Percentiles rank a stretch among this genome's conserved stretches.
These are phyloP conservation scores for Adelosebastes latens DNA, from an alignment of 2,797 vertebrate genomes.

Conservation along the genomic window DNA sequence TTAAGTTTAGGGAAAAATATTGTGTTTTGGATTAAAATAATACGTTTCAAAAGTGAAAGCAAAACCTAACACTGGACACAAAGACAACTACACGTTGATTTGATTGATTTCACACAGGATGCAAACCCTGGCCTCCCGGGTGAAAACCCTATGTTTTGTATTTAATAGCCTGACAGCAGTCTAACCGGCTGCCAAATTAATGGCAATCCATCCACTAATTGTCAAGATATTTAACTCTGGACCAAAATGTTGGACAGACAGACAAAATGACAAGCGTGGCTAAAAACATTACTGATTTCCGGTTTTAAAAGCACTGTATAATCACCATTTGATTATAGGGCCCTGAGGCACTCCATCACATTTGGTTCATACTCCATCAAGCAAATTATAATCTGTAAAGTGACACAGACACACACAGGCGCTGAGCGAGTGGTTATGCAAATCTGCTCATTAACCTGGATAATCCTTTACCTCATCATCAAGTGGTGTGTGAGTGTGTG, in stretches of 20 bases:
- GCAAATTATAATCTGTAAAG: constrained; percentile 67
- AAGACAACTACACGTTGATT: too few species aligned
- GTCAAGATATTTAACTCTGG: not conserved
- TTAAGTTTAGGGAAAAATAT: too few species aligned
- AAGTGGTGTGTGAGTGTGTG: constrained; percentile 9
- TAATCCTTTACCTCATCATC: constrained; percentile 51
- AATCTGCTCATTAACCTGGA: constrained; percentile 59
- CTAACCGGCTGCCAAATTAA: too few species aligned
- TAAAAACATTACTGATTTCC: not conserved
- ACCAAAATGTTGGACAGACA: not conserved
- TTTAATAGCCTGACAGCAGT: too few species aligned
- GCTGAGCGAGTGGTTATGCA: constrained; percentile 42
- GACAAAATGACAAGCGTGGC: not conserved
- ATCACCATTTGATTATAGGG: constrained; percentile 30
- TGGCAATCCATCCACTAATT: not conserved
- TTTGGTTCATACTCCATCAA: constrained; percentile 61
- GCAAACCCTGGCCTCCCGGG: too few species aligned
- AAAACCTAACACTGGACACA: too few species aligned
- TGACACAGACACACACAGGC: constrained; percentile 28
- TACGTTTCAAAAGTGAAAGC: too few species aligned
- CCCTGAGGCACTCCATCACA: constrained; percentile 18
- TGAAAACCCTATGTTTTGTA: too few species aligned
- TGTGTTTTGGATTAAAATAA: too few species aligned
- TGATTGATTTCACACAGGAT: too few species aligned
- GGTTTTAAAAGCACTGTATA: constrained; percentile 7